phyloP scores from a whole-genome alignment of 1,140 invertebrate species.

The Drosophila tani region DNA sequence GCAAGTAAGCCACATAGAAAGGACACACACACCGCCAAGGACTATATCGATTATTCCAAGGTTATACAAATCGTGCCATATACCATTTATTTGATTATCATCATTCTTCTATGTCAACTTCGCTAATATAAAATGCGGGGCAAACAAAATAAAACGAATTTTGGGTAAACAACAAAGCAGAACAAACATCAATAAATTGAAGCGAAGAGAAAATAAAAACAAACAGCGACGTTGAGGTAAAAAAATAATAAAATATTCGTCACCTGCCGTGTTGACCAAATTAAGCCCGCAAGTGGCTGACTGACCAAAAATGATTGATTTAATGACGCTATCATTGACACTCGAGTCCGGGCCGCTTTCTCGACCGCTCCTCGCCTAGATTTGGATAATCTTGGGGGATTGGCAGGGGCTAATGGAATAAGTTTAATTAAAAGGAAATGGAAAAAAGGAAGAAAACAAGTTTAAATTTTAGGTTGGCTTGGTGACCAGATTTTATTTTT shows the following conservation, averaged over 20 bases:
- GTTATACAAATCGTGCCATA: constrained; percentile 5
- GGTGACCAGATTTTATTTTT: not conserved
- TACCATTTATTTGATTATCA: constrained; percentile 71
- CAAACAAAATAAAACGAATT: constrained; percentile 45
- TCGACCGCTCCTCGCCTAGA: constrained; percentile 27
- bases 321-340: constrained; percentile 73
- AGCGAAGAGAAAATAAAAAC: constrained; percentile 31
- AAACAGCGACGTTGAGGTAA: constrained; percentile 26
- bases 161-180: constrained; percentile 42
- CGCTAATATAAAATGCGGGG: constrained; percentile 10
- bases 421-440: constrained; percentile 22
- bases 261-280: constrained; percentile 46
- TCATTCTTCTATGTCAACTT: constrained; percentile 66
- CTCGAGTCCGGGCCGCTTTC: constrained; percentile 22
- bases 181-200: constrained; percentile 48
- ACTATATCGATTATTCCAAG: constrained; percentile 11
- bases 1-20: not conserved
- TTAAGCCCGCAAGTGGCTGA: constrained; percentile 64
- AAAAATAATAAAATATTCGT: constrained; percentile 35
- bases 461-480: not conserved
- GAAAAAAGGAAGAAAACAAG: not conserved
- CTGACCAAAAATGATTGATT: constrained; percentile 73
- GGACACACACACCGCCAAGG: not conserved
- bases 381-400: not conserved
- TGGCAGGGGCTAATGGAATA: constrained; percentile 20